phyloP scores from a whole-genome alignment of 2,888 invertebrate genomes.

The Mesorhabditis sp. region DNA sequence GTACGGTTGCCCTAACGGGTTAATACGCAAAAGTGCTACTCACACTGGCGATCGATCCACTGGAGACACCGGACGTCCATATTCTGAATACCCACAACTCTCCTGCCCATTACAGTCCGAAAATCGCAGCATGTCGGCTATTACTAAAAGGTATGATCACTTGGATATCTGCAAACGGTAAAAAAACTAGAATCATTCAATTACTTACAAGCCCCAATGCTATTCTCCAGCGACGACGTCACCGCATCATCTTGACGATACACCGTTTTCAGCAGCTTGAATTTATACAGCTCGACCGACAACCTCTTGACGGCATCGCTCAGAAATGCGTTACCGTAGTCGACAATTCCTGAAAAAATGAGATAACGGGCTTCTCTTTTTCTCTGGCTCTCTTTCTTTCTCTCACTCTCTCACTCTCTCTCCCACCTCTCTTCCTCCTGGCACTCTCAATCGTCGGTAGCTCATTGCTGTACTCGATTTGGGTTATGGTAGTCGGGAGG shows the following conservation, averaged over 20 bases:
- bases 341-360: not conserved
- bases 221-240: constrained; percentile 19
- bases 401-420: constrained; percentile 7
- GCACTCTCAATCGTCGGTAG: constrained; percentile 11
- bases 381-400: not conserved
- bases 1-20: too few species aligned
- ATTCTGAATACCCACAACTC: constrained; percentile 46
- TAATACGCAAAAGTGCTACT: constrained; percentile 4
- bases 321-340: constrained; percentile 19
- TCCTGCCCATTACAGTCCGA: constrained; percentile 40
- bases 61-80: constrained; percentile 29
- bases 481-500: constrained; percentile 20
- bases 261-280: constrained; percentile 12
- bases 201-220: constrained; percentile 22
- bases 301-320: constrained; percentile 33
- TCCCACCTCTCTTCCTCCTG: constrained; percentile 12
- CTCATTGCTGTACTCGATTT: not conserved
- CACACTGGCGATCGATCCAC: constrained; percentile 33
- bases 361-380: not conserved
- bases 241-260: constrained; percentile 7
- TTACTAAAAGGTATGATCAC: constrained; percentile 25
- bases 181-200: not conserved
- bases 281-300: constrained; percentile 31
- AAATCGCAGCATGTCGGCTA: constrained; percentile 36
- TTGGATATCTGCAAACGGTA: constrained; percentile 9